A percentile compares a stretch with the other conserved stretches of the same genome.
Evolutionary conservation across 2,888 invertebrate species (phyloP).

Genomic region (Lasioglossum malachurum): DNA sequence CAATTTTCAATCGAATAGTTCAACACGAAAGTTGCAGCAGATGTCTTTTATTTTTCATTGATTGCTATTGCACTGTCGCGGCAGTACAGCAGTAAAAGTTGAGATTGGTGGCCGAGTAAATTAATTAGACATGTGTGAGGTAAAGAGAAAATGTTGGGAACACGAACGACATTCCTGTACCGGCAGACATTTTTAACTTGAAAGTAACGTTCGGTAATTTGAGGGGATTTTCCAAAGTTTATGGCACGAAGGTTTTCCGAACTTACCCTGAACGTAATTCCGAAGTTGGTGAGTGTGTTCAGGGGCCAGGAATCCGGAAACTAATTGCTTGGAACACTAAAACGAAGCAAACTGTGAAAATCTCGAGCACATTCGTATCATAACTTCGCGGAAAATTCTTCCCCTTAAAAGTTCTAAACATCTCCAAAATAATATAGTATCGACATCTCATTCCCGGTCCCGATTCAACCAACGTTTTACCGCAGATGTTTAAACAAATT

Average conservation of each 20-base stretch:
- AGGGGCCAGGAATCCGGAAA: slow-evolving; percentile 37
- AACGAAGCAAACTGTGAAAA: slow-evolving; percentile 33
- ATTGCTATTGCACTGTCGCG: neutral
- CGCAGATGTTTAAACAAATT: neutral
- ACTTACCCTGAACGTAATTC: slow-evolving; percentile 39
- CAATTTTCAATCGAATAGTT: neutral
- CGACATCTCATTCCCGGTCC: neutral
- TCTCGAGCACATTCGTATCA: slow-evolving; percentile 11
- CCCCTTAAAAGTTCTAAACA: slow-evolving; percentile 4
- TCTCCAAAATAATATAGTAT: neutral
- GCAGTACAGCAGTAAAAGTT: neutral
- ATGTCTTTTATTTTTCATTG: neutral
- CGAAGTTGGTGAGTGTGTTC: slow-evolving; percentile 38
- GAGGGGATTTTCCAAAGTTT: slow-evolving; percentile 46
- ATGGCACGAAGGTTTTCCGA: slow-evolving; percentile 36
- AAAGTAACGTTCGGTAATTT: slow-evolving; percentile 34
- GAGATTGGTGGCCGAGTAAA: neutral
- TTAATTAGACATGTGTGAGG: neutral
- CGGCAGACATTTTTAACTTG: slow-evolving; percentile 30
- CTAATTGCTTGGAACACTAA: slow-evolving; percentile 47
- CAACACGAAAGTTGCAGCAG: neutral
- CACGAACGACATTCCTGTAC: neutral
- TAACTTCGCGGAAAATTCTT: slow-evolving; percentile 14
- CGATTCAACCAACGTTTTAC: neutral
- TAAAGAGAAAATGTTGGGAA: neutral